Base-by-base conservation (phyloP, 2,888 invertebrate species). In the Drosophila kuntzei region DNA sequence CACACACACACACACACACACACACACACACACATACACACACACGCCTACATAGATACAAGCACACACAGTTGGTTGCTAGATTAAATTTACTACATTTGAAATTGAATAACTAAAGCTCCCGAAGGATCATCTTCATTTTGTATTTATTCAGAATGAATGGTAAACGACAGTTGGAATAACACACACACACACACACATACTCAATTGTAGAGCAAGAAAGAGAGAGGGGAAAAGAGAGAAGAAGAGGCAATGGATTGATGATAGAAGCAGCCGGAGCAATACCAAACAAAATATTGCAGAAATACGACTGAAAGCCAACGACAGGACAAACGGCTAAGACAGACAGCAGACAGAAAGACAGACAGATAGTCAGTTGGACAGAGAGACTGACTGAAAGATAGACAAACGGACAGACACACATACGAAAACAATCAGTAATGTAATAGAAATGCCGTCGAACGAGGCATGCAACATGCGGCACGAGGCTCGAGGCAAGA, bases 91-190 rank as follows among this genome's bases (percentile, higher is more conserved):
- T 86, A 86, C 72, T 86, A 87, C 79, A 85, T 87, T 85, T 85
- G 85, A 78, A 89, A 86, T 86, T 86, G 89, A 86, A 86, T 86
- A 86, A 89, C 89, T 87, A 82, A 87, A 85, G 89, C 86, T 86
- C 89, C 86, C 86, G 82, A 74, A 89, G 86, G 86, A 86, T 86
- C 87, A 89, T 89, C 89, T 86, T 86, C 89, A 89, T 86, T 86
- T 86, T 87, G 89, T 89, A 89, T 87, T 89, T 86, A 89, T 86
- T 85, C 87, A 74, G 82, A 80, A 85, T 85, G 88, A 87, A 89
- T 89, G 82, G 82, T 78, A 86, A 89, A 78, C 86, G 86, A 85
- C 85, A 87, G 80, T 84, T 84, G 84, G 49, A 84, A 81, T 70
- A 87, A 82, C 61, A 87, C 53, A 80, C 65, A 79, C 32, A 75